Base-by-base conservation (phyloP, 2,888 invertebrate genomes). In the Bombylius major region DNA sequence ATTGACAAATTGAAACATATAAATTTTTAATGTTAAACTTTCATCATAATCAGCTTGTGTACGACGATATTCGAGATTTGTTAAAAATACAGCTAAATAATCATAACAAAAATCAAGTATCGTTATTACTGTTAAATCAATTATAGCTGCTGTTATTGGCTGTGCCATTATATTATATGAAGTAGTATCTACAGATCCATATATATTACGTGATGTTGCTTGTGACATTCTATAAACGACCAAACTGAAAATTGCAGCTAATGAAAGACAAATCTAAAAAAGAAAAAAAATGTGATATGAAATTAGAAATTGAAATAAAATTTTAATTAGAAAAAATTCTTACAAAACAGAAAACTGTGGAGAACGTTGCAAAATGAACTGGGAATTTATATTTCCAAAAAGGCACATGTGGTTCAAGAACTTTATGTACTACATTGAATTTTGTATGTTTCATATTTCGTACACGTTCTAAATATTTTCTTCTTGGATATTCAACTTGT, bases 11-110 rank as follows among this genome's bases (percentile, higher is more conserved):
- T 92, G 89, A 62, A 92, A 85, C 62, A 89, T 74, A 72, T 90
- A 92, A 67, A 91, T 86, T 75, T 93, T 93, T 62, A 92, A 75
- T 4, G 91, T 88, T 54, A 90, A 78, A 67, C 88, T 88, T 67
- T 90, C 89, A 64, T 92, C 91, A 69, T 87, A 91, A 72, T 91
- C 88, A 5, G 86, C 84, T 75, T 91, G 89, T 0, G 91, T 91
- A 61, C 89, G 77, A 65, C 84, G 82, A 64, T 84, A 77, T 73
- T 89, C 85, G 75, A 84, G 76, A 70, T 89, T 85, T 8, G 87
- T 88, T 59, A 88, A 75, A 66, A 77, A 79, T 45, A 81, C 77
- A 0, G 87, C 88, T 59, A 85, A 65, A 65, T 76, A 75, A 58
- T 81, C 78, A 66, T 87, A 87, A 34, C 82, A 75, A 67, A 78